Conservation (phyloP, 2,888 invertebrate genomes). For the Myathropa florea region DNA sequence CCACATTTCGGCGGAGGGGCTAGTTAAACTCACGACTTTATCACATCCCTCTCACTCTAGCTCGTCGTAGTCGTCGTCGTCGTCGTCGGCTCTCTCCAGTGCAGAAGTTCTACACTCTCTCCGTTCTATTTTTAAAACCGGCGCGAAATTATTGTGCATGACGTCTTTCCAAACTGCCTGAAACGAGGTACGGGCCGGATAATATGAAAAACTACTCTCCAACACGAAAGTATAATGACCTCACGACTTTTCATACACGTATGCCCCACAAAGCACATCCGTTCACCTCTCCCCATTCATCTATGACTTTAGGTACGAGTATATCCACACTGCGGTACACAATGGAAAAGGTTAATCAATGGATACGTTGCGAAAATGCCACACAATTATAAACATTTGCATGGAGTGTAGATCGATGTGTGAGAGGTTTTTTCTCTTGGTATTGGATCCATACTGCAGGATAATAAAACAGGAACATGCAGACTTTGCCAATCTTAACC, state of each 20-base stretch:
- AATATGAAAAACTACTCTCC: conserved; percentile 48
- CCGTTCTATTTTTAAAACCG: conserved; percentile 17
- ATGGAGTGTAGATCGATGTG: not conserved
- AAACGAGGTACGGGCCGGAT: not conserved
- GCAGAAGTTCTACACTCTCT: not conserved
- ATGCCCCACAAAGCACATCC: not conserved
- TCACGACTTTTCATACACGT: conserved; percentile 38
- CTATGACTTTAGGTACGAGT: not conserved
- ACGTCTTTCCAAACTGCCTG: conserved; percentile 5
- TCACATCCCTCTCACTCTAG: conserved; percentile 31
- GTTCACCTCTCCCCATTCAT: not conserved
- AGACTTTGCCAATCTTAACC: too few relatives aligned
- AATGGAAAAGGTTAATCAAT: not conserved
- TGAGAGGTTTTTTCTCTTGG: too few relatives aligned
- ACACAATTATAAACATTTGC: not conserved
- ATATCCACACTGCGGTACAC: not conserved
- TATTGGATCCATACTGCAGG: too few relatives aligned
- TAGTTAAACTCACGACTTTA: conserved; percentile 20
- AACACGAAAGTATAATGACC: conserved; percentile 50
- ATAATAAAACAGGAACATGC: too few relatives aligned
- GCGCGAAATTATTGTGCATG: conserved; percentile 41
- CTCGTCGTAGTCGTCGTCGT: conserved; percentile 6
- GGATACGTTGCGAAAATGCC: not conserved
- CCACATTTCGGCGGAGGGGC: not conserved
- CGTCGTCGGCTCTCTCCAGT: not conserved